Evolutionary conservation across 2,888 invertebrate genomes (phyloP), one percentile per base, ranked within the genome.

Genomic region (Drosophila antonietae): DNA sequence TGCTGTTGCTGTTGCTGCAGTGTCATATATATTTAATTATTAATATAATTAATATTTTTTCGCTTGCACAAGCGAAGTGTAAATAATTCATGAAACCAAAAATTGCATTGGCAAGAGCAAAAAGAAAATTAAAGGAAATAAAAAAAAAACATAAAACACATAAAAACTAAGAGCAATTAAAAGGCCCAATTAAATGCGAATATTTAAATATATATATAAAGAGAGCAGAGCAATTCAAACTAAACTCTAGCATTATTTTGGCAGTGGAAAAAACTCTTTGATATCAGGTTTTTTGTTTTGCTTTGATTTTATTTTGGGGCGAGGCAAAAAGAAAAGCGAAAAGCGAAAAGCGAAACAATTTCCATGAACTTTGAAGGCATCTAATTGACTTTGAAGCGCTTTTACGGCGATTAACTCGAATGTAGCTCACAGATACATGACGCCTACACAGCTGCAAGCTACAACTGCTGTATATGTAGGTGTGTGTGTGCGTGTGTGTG

Each of bases 331-430:
- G 15, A 15, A 35, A 76, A 75, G 2, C 20, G 20, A 20, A 35
- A 76, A 75, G 2, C 20, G 20, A 20, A 20, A 20, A 59, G 31
- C 49, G 33, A 55, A 75, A 73, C 57, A 74, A 67, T 69, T 74
- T 81, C 35, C 67, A 58, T 68, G 70, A 77, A 86, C 87, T 86
- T 88, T 86, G 61, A 55, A 35, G 65, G 51, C 61, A 72, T 65
- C 62, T 86, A 83, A 83, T 83, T 83, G 87, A 86, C 89, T 86
- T 80, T 77, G 80, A 77, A 78, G 61, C 64, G 76, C 70, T 75
- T 78, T 83, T 71, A 71, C 81, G 75, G 73, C 78, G 81, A 83
- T 83, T 83, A 89, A 89, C 78, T 83, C 68, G 68, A 82, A 75
- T 75, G 78, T 86, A 83, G 83, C 83, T 63, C 59, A 52, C 79